Evolutionary conservation across 2,797 vertebrate genomes (phyloP), one percentile per base, ranked within the genome.

Genomic region (Chelonia mydas): DNA sequence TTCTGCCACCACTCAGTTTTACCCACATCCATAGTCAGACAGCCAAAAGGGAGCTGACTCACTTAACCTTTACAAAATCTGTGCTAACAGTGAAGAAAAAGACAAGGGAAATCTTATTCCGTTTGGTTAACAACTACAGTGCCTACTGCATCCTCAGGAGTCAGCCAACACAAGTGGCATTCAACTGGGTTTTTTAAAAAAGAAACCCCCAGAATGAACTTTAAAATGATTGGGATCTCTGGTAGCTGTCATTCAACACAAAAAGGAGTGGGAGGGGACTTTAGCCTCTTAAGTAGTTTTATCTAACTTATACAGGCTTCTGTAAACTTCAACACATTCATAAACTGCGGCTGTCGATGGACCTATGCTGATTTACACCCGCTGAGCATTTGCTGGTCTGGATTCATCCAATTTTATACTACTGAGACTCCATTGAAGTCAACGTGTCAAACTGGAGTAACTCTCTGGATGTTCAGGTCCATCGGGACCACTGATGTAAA

Each of bases 51-150:
- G 79, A 93, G 2, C 0, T 81, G 54, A 83, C 50, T 83, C 16
- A 77, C n/a, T 91, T 86, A 88, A 88, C 45, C 12, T 96, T 87
- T 83, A 54, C 87, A 93, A 92, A 83, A 81, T 33, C 33, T 51
- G 5, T 76, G 12, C 11, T 78, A 83, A 54, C 3, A 82, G 33
- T 23, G 17, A 80, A 81, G 57, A 81, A 84, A 94, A 85, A 72
- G 25, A 82, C 28, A 89, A 47, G 15, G 16, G 21, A 85, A 76
- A 47, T 54, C 25, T 77, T 50, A 19, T 5, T 55, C 2, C 76
- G 80, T 74, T 41, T 25, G 12, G 49, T 51, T 87, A 85, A 85
- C 68, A 85, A 76, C 51, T 54, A 85, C 84, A 76, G 16, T 85
- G 84, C 27, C 84, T 51, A 77, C 3, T 1, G 1, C 81, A 9